Conservation (phyloP, 2,888 invertebrate genomes). For the Andrena flavipes region DNA sequence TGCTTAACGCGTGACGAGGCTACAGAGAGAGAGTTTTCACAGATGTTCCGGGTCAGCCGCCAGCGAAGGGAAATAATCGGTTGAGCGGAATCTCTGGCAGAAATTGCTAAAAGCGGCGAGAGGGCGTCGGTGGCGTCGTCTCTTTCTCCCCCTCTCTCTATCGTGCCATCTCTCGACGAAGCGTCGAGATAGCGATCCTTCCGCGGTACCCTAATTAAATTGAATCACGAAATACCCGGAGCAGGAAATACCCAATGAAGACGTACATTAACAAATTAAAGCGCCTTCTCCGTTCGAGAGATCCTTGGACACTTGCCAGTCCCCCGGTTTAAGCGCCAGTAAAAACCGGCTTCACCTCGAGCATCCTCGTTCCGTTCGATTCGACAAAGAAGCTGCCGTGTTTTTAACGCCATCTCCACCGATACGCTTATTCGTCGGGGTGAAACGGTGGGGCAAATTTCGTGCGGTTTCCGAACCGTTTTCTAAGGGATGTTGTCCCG, state of each 20-base stretch:
- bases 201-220: slow-evolving; percentile 79
- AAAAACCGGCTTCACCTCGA: slow-evolving; percentile 40
- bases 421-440: neutral
- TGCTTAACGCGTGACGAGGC: slow-evolving; percentile 43
- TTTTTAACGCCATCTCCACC: slow-evolving; percentile 5
- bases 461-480: slow-evolving; percentile 33
- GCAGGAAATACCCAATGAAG: slow-evolving; percentile 82
- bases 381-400: neutral
- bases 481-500: slow-evolving; percentile 52
- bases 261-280: slow-evolving; percentile 81
- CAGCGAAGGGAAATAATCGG: slow-evolving; percentile 51
- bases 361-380: slow-evolving; percentile 18
- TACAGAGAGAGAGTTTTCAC: slow-evolving; percentile 39
- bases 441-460: too few relatives aligned
- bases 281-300: slow-evolving; percentile 74
- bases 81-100: slow-evolving; percentile 40
- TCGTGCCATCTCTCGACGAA: slow-evolving; percentile 15
- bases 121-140: slow-evolving; percentile 21
- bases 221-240: slow-evolving; percentile 79
- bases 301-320: slow-evolving; percentile 79
- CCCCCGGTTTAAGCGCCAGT: slow-evolving; percentile 58
- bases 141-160: slow-evolving; percentile 15
- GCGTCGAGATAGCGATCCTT: slow-evolving; percentile 71
- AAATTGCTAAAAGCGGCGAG: slow-evolving; percentile 52
- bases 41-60: slow-evolving; percentile 48